A percentile compares a stretch with the other conserved stretches of the same genome.
These are phyloP conservation scores for Callosobruchus maculatus DNA, from an alignment of 2,888 invertebrate species.

Conservation along the genomic window DNA sequence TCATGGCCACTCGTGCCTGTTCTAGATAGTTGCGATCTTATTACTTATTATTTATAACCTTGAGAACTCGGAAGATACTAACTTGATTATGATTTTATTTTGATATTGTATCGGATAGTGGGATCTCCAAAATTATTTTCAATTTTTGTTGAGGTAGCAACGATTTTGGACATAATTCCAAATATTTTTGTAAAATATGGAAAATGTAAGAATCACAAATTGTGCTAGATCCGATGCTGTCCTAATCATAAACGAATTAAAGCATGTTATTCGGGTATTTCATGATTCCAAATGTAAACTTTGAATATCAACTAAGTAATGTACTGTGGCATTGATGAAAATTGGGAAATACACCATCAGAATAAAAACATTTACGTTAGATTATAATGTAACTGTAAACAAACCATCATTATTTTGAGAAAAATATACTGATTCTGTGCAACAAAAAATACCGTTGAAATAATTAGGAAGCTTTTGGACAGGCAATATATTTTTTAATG, in stretches of 20 bases:
- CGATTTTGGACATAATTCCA: too few relatives aligned
- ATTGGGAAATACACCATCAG: neutral
- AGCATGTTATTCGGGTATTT: neutral
- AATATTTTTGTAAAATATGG: too few relatives aligned
- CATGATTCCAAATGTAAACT: neutral
- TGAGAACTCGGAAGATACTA: too few relatives aligned
- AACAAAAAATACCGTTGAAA: neutral
- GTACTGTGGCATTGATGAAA: neutral
- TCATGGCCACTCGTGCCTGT: too few relatives aligned
- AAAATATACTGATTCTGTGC: neutral
- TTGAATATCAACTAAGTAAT: neutral
- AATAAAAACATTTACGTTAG: neutral
- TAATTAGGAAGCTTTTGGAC: too few relatives aligned
- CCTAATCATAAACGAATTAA: neutral
- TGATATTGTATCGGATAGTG: too few relatives aligned
- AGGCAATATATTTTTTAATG: too few relatives aligned
- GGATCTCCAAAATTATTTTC: too few relatives aligned
- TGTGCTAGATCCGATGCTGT: neutral
- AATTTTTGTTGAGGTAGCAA: too few relatives aligned
- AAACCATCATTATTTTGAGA: neutral
- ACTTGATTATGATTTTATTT: too few relatives aligned
- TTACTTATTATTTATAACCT: too few relatives aligned
- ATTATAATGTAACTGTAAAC: neutral
- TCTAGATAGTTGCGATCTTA: too few relatives aligned
- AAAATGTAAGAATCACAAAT: neutral